A percentile compares a stretch with the other conserved stretches of the same genome.
phyloP scores from a whole-genome alignment of 2,888 invertebrate genomes.

The Tethea ocularis region DNA sequence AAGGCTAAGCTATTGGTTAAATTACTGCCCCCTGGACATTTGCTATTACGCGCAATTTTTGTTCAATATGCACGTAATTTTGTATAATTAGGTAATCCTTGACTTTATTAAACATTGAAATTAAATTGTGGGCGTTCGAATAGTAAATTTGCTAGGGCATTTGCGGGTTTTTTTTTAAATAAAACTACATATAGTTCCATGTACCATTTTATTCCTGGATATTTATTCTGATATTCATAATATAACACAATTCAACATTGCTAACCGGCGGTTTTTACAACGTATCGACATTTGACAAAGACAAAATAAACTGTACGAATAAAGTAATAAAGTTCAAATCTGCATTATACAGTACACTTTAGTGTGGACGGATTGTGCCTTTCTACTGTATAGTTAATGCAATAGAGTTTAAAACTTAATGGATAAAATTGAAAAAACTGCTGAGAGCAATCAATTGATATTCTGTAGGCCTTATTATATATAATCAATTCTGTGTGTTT shows the following conservation, averaged over 20 bases:
- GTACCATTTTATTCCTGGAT: conserved; percentile 69
- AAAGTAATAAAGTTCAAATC: conserved; percentile 23
- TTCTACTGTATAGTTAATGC: conserved; percentile 35
- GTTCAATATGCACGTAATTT: neutral
- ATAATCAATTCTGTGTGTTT: neutral
- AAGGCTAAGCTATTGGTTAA: neutral
- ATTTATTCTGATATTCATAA: conserved; percentile 63
- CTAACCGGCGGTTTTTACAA: conserved; percentile 57
- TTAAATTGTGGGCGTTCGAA: neutral
- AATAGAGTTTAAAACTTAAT: neutral
- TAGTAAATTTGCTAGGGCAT: neutral
- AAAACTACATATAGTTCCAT: conserved; percentile 53
- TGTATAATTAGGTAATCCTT: neutral
- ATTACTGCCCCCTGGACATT: neutral
- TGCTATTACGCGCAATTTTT: neutral
- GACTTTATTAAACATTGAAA: neutral
- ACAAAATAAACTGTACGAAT: conserved; percentile 17
- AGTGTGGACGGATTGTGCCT: conserved; percentile 71
- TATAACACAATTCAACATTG: conserved; percentile 58
- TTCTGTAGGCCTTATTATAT: too few species aligned
- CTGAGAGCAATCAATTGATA: too few species aligned
- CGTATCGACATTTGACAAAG: conserved; percentile 13
- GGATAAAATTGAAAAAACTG: neutral
- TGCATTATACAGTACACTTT: conserved; percentile 3
- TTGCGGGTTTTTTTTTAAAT: conserved; percentile 24